These are phyloP conservation scores for Adelosebastes latens DNA, from an alignment of 2,797 vertebrate species.

Conservation along the genomic window DNA sequence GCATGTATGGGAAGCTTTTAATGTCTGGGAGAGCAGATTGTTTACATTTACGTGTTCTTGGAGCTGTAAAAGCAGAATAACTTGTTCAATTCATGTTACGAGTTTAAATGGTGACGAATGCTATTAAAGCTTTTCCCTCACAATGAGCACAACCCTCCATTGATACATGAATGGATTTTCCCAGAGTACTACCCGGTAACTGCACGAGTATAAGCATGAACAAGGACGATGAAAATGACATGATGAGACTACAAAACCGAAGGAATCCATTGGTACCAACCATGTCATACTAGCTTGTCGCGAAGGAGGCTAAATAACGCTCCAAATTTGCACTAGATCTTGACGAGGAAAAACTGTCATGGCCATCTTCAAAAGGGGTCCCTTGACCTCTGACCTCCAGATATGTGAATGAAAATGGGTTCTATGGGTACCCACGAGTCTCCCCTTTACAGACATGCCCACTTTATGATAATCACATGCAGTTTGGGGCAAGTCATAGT, in stretches of 20 bases:
- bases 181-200: neutral
- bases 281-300: rapidly evolving
- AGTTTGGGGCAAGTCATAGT: too few species aligned
- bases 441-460: too few species aligned
- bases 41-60: neutral
- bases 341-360: rapidly evolving
- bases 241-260: too few species aligned
- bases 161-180: neutral
- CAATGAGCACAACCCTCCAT: neutral
- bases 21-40: neutral
- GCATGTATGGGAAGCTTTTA: neutral
- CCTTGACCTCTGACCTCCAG: too few species aligned
- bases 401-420: too few species aligned
- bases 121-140: neutral
- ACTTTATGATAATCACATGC: too few species aligned
- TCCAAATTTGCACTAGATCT: rapidly evolving
- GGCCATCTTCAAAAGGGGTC: too few species aligned
- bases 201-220: neutral
- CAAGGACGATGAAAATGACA: too few species aligned
- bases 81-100: neutral
- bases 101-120: neutral
- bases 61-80: neutral
- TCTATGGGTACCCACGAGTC: too few species aligned
- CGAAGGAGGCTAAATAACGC: rapidly evolving
- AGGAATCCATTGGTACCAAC: too few species aligned